Percentiles rank a stretch among this genome's conserved stretches.
Evolutionary conservation across 1,140 invertebrate species (phyloP).

Genomic region (Camponotus pennsylvanicus): DNA sequence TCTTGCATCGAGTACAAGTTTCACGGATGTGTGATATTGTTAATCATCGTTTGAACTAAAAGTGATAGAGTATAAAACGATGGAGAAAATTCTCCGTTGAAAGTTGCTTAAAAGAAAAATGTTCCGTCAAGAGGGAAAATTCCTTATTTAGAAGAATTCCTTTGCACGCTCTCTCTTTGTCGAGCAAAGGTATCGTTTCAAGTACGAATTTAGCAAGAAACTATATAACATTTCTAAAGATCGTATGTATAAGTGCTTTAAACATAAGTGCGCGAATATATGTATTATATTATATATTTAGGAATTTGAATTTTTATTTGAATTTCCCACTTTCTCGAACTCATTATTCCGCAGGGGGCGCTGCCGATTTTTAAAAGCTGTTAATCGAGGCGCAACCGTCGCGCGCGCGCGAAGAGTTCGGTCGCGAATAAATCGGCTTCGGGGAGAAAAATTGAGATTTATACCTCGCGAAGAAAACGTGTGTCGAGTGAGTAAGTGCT

Average conservation of each 20-base stretch:
- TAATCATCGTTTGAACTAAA: background rate
- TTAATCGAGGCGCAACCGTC: background rate
- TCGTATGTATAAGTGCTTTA: background rate
- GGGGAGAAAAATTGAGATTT: background rate
- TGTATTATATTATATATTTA: background rate
- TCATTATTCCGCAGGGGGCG: background rate
- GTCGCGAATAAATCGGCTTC: background rate
- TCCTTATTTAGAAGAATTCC: conserved; percentile 28
- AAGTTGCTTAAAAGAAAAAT: background rate
- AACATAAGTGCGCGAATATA: background rate
- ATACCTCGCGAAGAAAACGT: background rate
- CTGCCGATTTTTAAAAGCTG: background rate
- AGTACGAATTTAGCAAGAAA: background rate
- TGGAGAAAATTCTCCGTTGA: background rate
- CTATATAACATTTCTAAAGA: background rate
- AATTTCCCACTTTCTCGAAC: background rate
- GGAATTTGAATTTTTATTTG: background rate
- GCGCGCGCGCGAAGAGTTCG: background rate
- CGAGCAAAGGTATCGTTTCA: conserved; percentile 18
- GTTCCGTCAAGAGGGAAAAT: background rate
- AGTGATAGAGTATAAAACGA: background rate
- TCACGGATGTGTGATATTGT: background rate
- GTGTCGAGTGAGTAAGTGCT: background rate
- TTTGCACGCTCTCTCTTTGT: conserved; percentile 17
- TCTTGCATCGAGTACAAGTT: background rate